These are phyloP conservation scores for Trichogramma pretiosum DNA, from an alignment of 1,140 invertebrate species.

Conservation along the genomic window DNA sequence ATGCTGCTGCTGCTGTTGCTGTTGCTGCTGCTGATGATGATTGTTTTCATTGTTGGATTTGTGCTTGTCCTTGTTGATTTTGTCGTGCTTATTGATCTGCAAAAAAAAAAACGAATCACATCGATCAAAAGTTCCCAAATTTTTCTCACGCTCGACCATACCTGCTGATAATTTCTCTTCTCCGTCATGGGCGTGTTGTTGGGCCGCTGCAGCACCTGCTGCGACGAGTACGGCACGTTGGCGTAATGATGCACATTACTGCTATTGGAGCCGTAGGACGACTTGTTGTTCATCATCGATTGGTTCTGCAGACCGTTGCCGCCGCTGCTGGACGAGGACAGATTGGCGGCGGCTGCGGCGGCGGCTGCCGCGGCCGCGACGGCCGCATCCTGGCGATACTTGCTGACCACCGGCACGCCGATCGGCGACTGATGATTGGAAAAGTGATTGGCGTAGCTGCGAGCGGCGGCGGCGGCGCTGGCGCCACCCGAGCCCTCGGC, in stretches of 20 bases:
- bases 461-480: slow-evolving; percentile 40
- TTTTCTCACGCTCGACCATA: too few relatives aligned
- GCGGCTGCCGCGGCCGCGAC: too few relatives aligned
- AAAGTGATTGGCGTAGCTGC: slow-evolving; percentile 45
- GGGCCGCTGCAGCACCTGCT: slow-evolving; percentile 41
- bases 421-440: slow-evolving; percentile 44
- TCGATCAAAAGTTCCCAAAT: background rate
- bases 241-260: slow-evolving; percentile 45
- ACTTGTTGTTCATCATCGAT: slow-evolving; percentile 45
- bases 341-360: background rate
- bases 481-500: slow-evolving; percentile 46
- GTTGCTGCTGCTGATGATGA: slow-evolving; percentile 40
- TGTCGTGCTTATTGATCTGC: slow-evolving; percentile 5
- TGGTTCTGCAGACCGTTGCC: slow-evolving; percentile 41
- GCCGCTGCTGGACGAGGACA: too few relatives aligned
- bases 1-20: slow-evolving; percentile 40
- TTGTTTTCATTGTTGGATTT: slow-evolving; percentile 41
- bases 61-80: slow-evolving; percentile 34
- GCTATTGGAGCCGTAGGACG: slow-evolving; percentile 38
- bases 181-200: slow-evolving; percentile 43
- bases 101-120: background rate
- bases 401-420: slow-evolving; percentile 41
- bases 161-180: slow-evolving; percentile 43
- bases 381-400: slow-evolving; percentile 38
- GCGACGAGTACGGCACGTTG: slow-evolving; percentile 42